These are phyloP conservation scores for Eremophila alpestris DNA, from an alignment of 2,797 vertebrate species.

Conservation along the genomic window DNA sequence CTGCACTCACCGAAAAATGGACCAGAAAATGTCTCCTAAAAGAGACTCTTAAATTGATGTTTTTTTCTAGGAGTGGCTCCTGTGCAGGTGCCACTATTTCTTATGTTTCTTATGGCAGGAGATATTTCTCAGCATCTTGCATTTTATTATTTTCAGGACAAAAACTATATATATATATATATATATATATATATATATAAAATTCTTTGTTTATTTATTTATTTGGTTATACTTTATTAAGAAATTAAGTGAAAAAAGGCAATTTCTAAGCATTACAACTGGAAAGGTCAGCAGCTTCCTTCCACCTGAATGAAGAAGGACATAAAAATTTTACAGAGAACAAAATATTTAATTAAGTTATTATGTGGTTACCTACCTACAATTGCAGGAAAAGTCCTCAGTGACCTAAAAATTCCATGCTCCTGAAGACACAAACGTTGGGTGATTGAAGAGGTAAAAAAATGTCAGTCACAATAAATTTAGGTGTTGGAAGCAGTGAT, in stretches of 20 bases:
- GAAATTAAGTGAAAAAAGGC: not conserved
- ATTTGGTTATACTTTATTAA: not conserved
- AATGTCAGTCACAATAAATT: not conserved
- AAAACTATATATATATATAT: not conserved
- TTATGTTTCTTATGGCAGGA: not conserved
- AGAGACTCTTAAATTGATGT: not conserved
- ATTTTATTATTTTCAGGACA: not conserved
- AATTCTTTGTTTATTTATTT: no score
- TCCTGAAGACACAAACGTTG: not conserved
- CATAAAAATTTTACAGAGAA: not conserved
- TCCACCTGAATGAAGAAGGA: not conserved
- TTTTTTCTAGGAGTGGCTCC: not conserved
- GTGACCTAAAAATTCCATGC: not conserved
- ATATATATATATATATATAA: not conserved
- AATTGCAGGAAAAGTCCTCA: not conserved
- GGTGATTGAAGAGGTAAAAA: not conserved
- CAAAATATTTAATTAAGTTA: not conserved
- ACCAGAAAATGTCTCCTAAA: not conserved
- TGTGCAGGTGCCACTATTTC: not conserved
- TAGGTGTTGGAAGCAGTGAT: not conserved
- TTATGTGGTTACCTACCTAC: not conserved
- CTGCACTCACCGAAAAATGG: rapidly evolving
- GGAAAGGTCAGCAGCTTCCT: not conserved
- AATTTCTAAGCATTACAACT: not conserved
- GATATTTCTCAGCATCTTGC: not conserved